Evolutionary conservation across 2,113 vertebrate species (phyloP), one percentile per base, ranked within the genome.

Genomic region (Ciconia maguari): DNA sequence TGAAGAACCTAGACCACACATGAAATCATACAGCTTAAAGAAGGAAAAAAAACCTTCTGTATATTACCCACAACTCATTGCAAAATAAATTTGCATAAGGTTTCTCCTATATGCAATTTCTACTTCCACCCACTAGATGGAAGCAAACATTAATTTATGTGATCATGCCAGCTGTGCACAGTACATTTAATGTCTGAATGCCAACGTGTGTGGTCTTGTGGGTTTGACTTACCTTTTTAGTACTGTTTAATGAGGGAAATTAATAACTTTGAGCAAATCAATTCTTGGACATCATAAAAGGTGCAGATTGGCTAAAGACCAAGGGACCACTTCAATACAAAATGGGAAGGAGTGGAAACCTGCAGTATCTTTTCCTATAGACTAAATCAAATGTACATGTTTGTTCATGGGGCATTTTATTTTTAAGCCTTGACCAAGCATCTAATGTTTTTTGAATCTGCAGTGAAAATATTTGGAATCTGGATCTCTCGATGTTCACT

Each of bases 71-170:
- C 32, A 87, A 79, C 34, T 54, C 65, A 3, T 4, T 20, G 74
- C 51, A 34, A 65, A 38, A 19, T 1, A 6, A 14, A 83, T 96
- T 95, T 95, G 44, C 87, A 15, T 51, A 26, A 11, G 42, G 3
- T 26, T 51, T 42, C 9, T 1, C 30, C 19, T 27, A 2, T 11
- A 32, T 30, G 85, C 36, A 54, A n/a, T 96, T 89, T 91, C 57
- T 87, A 22, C 94, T 91, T 93, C 82, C 80, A 32, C 74, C 97
- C 97, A 94, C 97, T 96, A 98, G 97, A 96, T 97, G 97, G 97
- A 70, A 96, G 96, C 96, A 98, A 90, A 96, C 87, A 49, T 95
- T 97, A 97, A 96, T 92, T 87, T 94, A 93, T 94, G 76, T 30
- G 46, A 5, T 13, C 0, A 1, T 68, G 70, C 62, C 86, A 88